phyloP scores from a whole-genome alignment of 2,888 invertebrate species.

The Drosophila algonquin region DNA sequence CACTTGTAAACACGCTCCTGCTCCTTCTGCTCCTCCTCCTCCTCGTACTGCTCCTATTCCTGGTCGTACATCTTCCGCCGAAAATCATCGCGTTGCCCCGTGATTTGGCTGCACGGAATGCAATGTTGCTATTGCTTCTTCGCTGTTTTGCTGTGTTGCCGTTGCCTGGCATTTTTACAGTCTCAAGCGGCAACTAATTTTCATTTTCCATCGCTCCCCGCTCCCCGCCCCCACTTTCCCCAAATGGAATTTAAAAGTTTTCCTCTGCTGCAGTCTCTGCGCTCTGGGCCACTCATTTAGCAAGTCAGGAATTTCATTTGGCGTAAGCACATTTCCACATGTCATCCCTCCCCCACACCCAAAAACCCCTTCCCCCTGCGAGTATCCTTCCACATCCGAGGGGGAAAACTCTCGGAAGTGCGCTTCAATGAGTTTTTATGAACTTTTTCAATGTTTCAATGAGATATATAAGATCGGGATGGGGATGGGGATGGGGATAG shows the following conservation, averaged over 20 bases:
- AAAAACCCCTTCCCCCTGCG: not conserved
- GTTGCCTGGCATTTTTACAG: slow-evolving; percentile 58
- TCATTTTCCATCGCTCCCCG: slow-evolving; percentile 20
- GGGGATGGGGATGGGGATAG: too few species aligned
- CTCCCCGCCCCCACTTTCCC: not conserved
- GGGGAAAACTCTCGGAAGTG: slow-evolving; percentile 32
- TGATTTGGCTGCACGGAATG: slow-evolving; percentile 36
- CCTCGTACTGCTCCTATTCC: not conserved
- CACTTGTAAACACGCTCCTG: not conserved
- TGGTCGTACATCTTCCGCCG: slow-evolving; percentile 10
- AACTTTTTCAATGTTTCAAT: slow-evolving; percentile 59
- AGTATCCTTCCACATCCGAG: slow-evolving; percentile 10
- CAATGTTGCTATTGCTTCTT: slow-evolving; percentile 20
- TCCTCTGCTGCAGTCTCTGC: slow-evolving; percentile 1
- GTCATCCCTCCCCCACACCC: slow-evolving; percentile 21
- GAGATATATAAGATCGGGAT: not conserved
- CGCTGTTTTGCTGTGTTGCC: slow-evolving; percentile 23
- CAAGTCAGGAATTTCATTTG: slow-evolving; percentile 72
- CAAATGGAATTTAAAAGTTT: slow-evolving; percentile 60
- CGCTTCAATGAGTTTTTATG: slow-evolving; percentile 65
- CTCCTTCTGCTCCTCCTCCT: not conserved
- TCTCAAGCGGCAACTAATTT: slow-evolving; percentile 50
- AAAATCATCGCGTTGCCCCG: slow-evolving; percentile 30
- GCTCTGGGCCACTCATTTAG: slow-evolving; percentile 59
- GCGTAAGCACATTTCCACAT: slow-evolving; percentile 57